Conservation (phyloP, 2,888 invertebrate genomes). For the Geophilus truncorum region DNA sequence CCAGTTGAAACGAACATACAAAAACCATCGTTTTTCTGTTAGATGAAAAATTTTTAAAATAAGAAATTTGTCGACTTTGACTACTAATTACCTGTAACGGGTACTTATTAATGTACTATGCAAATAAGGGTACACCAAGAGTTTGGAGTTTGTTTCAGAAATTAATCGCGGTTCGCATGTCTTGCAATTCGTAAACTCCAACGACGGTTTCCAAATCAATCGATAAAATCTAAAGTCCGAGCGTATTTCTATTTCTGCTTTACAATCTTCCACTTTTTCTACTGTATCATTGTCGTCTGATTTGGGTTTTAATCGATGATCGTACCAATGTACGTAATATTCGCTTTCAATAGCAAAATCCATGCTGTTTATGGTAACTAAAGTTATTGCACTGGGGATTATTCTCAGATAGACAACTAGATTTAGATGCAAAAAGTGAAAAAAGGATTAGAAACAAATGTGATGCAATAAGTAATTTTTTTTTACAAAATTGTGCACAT, state of each 20-base stretch:
- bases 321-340: neutral
- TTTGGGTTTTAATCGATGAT: neutral
- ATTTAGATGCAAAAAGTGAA: too few relatives aligned
- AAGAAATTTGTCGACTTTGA: neutral
- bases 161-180: neutral
- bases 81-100: neutral
- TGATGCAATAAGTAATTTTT: neutral
- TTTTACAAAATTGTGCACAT: too few relatives aligned
- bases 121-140: too few relatives aligned
- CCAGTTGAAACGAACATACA: neutral
- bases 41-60: neutral
- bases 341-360: neutral
- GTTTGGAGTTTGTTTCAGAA: neutral
- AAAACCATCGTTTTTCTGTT: conserved; percentile 1
- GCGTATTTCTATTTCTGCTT: too few relatives aligned
- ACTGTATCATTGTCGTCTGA: too few relatives aligned
- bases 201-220: neutral
- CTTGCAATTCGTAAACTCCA: neutral
- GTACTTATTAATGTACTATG: neutral
- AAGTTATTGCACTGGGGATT: neutral
- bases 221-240: too few relatives aligned
- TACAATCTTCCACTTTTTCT: too few relatives aligned
- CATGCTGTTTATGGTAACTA: neutral
- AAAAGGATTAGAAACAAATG: neutral
- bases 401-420: neutral